A percentile compares a stretch with the other conserved stretches of the same genome.
Conservation (phyloP, 2,888 invertebrate species). For the Limnephilus auricula region DNA sequence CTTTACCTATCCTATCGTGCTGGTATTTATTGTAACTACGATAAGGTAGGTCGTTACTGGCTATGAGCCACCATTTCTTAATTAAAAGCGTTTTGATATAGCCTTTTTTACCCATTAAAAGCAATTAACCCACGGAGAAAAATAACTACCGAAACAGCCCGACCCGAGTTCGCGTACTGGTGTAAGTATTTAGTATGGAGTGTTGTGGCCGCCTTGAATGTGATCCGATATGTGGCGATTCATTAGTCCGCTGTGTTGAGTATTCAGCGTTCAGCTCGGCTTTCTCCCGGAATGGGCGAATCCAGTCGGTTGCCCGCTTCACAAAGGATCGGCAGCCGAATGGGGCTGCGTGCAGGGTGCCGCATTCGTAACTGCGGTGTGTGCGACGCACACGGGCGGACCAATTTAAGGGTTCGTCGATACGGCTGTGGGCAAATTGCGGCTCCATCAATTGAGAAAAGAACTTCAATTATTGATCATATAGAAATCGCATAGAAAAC, state of each 20-base stretch:
- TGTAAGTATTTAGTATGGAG: no score
- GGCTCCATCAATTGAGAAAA: no score
- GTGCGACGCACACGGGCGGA: background rate
- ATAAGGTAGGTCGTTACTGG: background rate
- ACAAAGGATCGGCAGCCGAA: slow-evolving; percentile 2
- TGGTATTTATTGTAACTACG: background rate
- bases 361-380: background rate
- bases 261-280: background rate
- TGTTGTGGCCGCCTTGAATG: background rate
- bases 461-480: no score
- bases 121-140: background rate
- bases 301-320: background rate
- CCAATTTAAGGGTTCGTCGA: background rate
- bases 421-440: no score
- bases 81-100: background rate
- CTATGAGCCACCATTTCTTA: background rate
- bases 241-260: background rate
- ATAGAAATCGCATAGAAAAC: no score
- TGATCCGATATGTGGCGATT: slow-evolving; percentile 2
- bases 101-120: background rate
- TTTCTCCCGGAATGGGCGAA: background rate
- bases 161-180: background rate
- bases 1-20: background rate
- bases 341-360: background rate
- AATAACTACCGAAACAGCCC: background rate